phyloP scores from a whole-genome alignment of 2,888 invertebrate genomes.

The Microctonus aethiopoides region DNA sequence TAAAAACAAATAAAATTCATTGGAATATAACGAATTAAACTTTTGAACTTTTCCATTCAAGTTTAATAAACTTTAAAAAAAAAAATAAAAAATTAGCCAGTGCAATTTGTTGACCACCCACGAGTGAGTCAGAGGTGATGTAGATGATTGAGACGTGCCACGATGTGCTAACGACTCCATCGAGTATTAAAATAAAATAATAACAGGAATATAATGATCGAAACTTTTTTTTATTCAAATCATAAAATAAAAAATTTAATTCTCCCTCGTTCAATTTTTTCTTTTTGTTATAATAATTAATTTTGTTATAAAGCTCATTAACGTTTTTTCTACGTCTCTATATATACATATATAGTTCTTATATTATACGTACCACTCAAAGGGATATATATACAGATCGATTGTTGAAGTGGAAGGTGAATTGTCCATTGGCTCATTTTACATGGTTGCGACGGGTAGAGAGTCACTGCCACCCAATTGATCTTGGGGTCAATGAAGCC shows the following conservation, averaged over 20 bases:
- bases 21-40: not conserved
- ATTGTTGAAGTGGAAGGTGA: not conserved
- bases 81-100: not conserved
- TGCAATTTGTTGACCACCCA: conserved; percentile 33
- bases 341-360: conserved; percentile 41
- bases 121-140: conserved; percentile 11
- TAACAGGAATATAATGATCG: not conserved
- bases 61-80: too few relatives aligned
- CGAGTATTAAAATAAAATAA: not conserved
- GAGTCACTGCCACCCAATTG: conserved; percentile 60
- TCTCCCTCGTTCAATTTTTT: not conserved
- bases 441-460: conserved; percentile 41
- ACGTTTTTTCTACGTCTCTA: conserved; percentile 52
- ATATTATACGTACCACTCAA: conserved; percentile 38
- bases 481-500: conserved; percentile 60
- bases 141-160: conserved; percentile 29
- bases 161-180: conserved; percentile 27
- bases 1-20: not conserved
- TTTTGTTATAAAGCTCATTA: conserved; percentile 57
- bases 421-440: conserved; percentile 8
- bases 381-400: not conserved
- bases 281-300: conserved; percentile 52
- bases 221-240: not conserved
- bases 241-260: conserved; percentile 45
- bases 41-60: not conserved